Conservation (phyloP, 2,797 vertebrate genomes). For the Lacerta viridis region DNA sequence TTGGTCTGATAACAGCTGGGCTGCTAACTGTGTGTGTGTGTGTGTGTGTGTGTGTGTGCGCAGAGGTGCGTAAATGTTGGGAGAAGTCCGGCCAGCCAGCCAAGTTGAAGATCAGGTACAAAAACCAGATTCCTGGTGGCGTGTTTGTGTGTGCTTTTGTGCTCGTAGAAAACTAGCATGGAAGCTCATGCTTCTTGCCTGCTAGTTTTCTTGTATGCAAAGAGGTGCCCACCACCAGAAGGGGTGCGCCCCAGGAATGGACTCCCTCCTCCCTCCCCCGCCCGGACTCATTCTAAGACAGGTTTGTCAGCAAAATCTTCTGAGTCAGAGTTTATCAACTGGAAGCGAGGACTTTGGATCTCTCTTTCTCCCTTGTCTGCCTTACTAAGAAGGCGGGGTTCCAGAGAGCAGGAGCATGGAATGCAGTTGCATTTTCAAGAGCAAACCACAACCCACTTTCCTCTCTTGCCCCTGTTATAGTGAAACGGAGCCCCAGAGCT, state of each 20-base stretch:
- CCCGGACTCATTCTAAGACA: no score
- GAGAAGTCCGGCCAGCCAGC: neutral
- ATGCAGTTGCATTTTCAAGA: neutral
- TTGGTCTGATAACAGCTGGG: neutral
- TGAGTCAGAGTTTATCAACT: neutral
- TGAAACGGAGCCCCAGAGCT: neutral
- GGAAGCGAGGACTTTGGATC: neutral
- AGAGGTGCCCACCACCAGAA: neutral
- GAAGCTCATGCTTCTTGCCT: neutral
- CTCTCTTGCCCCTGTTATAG: no score
- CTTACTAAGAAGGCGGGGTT: neutral
- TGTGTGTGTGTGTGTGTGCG: no score
- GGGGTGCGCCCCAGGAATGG: no score
- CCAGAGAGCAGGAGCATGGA: neutral
- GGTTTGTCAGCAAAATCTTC: neutral
- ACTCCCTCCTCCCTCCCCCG: no score
- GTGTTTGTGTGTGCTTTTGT: neutral
- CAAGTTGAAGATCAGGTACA: neutral
- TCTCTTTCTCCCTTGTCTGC: neutral
- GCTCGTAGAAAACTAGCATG: neutral
- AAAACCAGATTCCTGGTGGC: neutral
- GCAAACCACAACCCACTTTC: neutral
- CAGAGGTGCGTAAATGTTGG: neutral
- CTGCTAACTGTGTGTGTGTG: no score
- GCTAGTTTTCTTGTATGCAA: neutral